Base-by-base conservation (phyloP, 2,797 vertebrate species). In the Tapirus indicus region DNA sequence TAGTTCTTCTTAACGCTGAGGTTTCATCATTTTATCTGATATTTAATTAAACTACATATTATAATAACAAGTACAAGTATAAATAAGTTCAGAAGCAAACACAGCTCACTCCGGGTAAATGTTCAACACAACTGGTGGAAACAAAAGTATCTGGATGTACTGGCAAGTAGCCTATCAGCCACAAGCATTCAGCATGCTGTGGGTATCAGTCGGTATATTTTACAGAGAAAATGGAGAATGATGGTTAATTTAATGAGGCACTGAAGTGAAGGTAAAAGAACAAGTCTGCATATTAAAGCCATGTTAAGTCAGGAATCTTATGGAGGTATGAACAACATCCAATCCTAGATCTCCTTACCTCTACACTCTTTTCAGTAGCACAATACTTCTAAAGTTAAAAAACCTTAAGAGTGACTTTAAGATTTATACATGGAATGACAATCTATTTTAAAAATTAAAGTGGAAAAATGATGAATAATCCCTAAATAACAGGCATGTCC, bases 401-500 rank as follows among this genome's bases (percentile, higher is more conserved):
- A 74, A 75, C n/a, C 2, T 91, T 75, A 86, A n/a, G 52, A 75
- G 21, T 74, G 44, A 86, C 79, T 83, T 86, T 82, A 86, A 92
- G 25, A 85, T 60, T 32, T 58, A 88, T 23, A 71, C 12, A 80
- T 27, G 17, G 29, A 49, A 91, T 87, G 72, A 89, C 60, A 79
- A 79, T 38, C n/a, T 92, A 77, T 69, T 97, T 96, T 44, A 49
- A 83, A 96, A 92, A 91, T 49, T 77, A 84, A 83, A 94, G 18
- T 27, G 8, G 56, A 52, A 94, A 92, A 79, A 80, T 41, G 17
- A 66, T 52, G 77, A 62, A 52, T 58, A 88, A 74, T n/a, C 6
- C 27, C 35, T 49, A 44, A 87, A 29, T n/a, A 74, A 82, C 18
- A 91, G 25, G 60, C 20, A 68, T 29, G 62, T 47, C 75, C 85